Evolutionary conservation across 2,797 vertebrate species (phyloP).

Genomic region (Tiaroga cobitis): DNA sequence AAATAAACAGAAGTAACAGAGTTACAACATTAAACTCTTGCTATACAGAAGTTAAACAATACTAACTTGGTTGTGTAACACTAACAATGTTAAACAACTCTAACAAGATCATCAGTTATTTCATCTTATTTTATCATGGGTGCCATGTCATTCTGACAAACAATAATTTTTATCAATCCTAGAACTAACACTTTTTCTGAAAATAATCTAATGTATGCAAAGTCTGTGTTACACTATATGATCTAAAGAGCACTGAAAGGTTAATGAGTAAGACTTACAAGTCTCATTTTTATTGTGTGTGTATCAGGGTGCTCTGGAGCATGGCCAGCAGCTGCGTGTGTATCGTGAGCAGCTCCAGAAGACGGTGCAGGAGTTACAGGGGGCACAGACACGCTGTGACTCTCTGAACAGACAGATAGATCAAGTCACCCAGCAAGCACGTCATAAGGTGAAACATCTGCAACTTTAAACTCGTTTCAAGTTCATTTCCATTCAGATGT

Average conservation of each 20-base stretch:
- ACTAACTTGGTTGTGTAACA: not conserved
- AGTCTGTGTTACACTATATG: not conserved
- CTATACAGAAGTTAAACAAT: not conserved
- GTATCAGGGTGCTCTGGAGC: conserved; percentile 67
- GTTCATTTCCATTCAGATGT: not conserved
- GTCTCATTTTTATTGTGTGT: not conserved
- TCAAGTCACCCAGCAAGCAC: conserved; percentile 68
- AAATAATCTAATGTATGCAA: not conserved
- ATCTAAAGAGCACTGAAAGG: not conserved
- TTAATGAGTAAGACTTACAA: not conserved
- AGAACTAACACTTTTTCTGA: not conserved
- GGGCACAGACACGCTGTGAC: conserved; percentile 72
- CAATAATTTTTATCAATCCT: not conserved
- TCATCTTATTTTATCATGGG: not conserved
- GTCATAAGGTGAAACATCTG: conserved; percentile 71
- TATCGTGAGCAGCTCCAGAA: conserved; percentile 72
- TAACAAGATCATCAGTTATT: not conserved
- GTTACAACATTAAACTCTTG: conserved; percentile 8
- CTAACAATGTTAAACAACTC: too few species aligned
- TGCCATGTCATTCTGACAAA: not conserved
- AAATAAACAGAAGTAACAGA: not conserved
- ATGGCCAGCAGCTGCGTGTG: conserved; percentile 74
- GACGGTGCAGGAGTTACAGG: conserved; percentile 66
- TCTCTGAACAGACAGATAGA: conserved; percentile 70
- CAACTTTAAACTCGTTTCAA: not conserved